These are phyloP conservation scores for Limnephilus auricula DNA, from an alignment of 2,888 invertebrate species.

Conservation along the genomic window DNA sequence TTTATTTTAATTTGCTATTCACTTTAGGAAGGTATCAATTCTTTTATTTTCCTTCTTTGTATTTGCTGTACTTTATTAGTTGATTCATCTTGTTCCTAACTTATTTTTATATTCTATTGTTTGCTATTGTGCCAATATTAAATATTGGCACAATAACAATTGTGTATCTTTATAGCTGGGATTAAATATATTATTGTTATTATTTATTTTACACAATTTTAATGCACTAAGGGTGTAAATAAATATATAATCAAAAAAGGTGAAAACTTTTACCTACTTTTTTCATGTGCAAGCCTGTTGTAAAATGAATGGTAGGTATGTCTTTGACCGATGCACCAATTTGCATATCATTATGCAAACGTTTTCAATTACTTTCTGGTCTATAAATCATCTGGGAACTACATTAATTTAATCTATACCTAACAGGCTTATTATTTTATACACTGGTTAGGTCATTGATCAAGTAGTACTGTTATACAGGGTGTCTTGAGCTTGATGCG, in stretches of 20 bases:
- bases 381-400: constrained; percentile 35
- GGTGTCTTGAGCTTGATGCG: neutral
- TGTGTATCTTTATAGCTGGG: too few species aligned
- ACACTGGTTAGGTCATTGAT: neutral
- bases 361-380: constrained; percentile 29
- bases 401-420: neutral
- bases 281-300: neutral
- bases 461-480: neutral
- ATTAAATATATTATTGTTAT: too few species aligned
- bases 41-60: too few species aligned
- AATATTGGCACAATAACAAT: too few species aligned
- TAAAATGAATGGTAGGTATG: neutral
- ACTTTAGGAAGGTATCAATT: too few species aligned
- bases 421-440: neutral
- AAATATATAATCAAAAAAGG: neutral
- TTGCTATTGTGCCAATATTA: too few species aligned
- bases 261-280: neutral
- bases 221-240: too few species aligned
- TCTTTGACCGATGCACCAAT: neutral
- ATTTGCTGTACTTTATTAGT: too few species aligned
- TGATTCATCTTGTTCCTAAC: too few species aligned
- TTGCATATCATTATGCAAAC: constrained; percentile 10
- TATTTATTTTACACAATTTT: too few species aligned
- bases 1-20: too few species aligned
- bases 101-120: too few species aligned